Percentiles rank a stretch among this genome's conserved stretches.
Conservation (phyloP, 1,140 invertebrate genomes). For the Dinothrombium tinctorium region DNA sequence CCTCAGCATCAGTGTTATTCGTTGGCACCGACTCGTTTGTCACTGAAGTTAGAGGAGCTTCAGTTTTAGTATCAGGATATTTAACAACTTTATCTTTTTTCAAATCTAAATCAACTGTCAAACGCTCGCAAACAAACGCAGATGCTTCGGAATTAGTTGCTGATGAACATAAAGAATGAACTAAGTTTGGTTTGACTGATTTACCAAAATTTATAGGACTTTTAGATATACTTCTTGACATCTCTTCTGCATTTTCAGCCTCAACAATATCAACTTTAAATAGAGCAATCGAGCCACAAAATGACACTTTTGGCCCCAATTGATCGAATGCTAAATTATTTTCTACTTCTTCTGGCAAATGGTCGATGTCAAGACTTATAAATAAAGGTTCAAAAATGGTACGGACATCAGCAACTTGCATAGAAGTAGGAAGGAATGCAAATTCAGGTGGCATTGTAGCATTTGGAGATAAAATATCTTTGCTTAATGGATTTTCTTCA, state of each 20-base stretch:
- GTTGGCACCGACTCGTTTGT: not conserved
- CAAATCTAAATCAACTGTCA: conserved; percentile 37
- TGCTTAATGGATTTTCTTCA: not conserved
- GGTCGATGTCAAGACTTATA: conserved; percentile 51
- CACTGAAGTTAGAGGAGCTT: too few species aligned
- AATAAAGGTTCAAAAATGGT: conserved; percentile 72
- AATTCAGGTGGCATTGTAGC: conserved; percentile 15
- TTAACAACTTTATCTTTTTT: conserved; percentile 1
- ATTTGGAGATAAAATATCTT: conserved; percentile 14
- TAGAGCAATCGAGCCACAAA: conserved; percentile 59
- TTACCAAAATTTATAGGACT: not conserved
- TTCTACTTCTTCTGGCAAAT: conserved; percentile 5
- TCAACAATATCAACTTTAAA: conserved; percentile 84
- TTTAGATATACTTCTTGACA: not conserved
- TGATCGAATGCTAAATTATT: conserved; percentile 29
- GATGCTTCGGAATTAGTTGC: conserved; percentile 37
- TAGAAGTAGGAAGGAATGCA: conserved; percentile 34
- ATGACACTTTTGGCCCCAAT: conserved; percentile 63
- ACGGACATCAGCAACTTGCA: conserved; percentile 62
- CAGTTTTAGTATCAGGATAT: not conserved
- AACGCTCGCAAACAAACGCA: conserved; percentile 72
- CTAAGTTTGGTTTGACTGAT: too few species aligned
- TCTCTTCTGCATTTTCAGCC: conserved; percentile 25
- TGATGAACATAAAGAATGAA: conserved; percentile 10
- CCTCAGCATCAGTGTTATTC: not conserved